These are phyloP conservation scores for Allacma fusca DNA, from an alignment of 2,888 invertebrate genomes.

Conservation along the genomic window DNA sequence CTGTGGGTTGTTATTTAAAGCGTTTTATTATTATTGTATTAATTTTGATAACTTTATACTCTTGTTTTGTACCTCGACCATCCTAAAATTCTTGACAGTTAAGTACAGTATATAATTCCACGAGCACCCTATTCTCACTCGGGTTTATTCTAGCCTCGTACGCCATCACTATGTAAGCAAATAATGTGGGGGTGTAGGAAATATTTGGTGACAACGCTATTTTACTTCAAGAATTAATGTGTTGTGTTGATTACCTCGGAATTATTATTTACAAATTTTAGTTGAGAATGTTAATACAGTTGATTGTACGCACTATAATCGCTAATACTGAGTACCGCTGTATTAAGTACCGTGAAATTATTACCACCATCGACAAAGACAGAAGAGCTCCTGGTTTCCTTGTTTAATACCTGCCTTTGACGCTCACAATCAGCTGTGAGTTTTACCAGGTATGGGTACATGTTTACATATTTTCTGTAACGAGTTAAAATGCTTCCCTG, in stretches of 20 bases:
- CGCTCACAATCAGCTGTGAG: neutral
- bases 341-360: constrained; percentile 20
- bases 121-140: neutral
- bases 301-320: neutral
- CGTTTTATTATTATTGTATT: neutral
- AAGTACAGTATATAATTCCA: neutral
- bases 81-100: neutral
- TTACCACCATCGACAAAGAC: neutral
- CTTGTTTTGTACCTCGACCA: no score
- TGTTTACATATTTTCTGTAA: neutral
- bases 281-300: neutral
- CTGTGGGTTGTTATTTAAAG: neutral
- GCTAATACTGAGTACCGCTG: constrained; percentile 5
- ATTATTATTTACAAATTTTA: constrained; percentile 2
- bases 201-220: neutral
- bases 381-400: neutral
- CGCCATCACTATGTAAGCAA: neutral
- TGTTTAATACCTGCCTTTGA: neutral
- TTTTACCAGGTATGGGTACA: neutral
- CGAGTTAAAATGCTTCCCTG: neutral
- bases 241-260: constrained; percentile 21
- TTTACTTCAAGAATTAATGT: neutral
- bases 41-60: neutral
- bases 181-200: neutral
- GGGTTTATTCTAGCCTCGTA: neutral